A percentile compares a stretch with the other conserved stretches of the same genome.
Conservation (phyloP, 2,113 vertebrate genomes). For the Rhinichthys klamathensis region DNA sequence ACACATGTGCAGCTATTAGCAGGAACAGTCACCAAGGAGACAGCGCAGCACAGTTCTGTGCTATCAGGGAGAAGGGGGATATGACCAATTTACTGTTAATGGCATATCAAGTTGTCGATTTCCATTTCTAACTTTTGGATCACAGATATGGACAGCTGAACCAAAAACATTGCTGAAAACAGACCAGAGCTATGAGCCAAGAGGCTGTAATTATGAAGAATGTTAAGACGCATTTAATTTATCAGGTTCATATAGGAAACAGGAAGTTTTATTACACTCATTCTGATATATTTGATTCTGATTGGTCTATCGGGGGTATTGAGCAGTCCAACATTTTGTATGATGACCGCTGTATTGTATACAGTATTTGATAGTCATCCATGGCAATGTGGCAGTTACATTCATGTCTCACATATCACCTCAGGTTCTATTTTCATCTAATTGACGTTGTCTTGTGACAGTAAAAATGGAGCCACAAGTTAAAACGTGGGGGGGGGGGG, state of each 20-base stretch:
- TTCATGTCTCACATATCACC: neutral
- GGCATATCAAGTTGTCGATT: constrained; percentile 56
- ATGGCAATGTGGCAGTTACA: too few species aligned
- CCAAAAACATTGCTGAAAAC: neutral
- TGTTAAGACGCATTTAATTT: neutral
- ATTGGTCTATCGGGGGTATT: neutral
- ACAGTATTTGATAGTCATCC: neutral
- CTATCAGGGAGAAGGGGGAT: neutral
- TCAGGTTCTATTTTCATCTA: neutral
- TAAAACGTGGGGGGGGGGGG: too few species aligned
- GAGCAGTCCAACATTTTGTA: neutral
- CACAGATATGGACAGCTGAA: constrained; percentile 16
- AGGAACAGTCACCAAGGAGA: constrained; percentile 46
- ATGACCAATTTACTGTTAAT: constrained; percentile 16
- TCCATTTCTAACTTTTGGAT: constrained; percentile 50
- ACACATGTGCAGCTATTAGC: neutral
- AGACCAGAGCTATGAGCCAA: constrained; percentile 14
- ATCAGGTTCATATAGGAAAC: constrained; percentile 8
- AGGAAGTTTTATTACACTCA: neutral
- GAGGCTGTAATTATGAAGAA: neutral
- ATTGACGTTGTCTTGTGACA: neutral
- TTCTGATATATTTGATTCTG: constrained; percentile 15
- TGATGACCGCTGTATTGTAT: neutral
- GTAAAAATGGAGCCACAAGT: too few species aligned
- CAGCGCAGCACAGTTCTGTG: neutral